Evolutionary conservation across 2,113 vertebrate genomes (phyloP), one percentile per base, ranked within the genome.

Genomic region (Cnemophilus loriae): DNA sequence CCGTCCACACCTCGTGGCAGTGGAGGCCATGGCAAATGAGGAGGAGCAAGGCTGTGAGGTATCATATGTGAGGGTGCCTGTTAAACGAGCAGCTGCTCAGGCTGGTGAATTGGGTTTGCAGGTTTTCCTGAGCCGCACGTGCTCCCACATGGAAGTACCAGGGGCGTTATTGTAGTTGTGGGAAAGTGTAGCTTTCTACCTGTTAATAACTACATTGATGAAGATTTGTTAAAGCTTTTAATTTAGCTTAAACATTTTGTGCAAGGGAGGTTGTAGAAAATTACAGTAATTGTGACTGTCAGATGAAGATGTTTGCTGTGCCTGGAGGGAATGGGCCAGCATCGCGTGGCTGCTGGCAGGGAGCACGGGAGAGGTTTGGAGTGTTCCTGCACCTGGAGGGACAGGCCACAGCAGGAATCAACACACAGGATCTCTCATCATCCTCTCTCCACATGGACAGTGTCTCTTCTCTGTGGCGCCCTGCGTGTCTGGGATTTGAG

Each of bases 231-330:
- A 81, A 95, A 95, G 93, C 93, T 90, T 89, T 86, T 94, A 91
- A 92, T 96, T 90, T 63, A 85, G 78, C 85, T 94, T 96, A 95
- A 96, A 92, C 84, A 80, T 92, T 96, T 95, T 93, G 86, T 81
- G 83, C 2, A 20, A 76, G 76, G 80, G 88, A 90, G 86, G 83
- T 75, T 89, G 90, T 93, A 20, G 86, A 89, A 93, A 94, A 97
- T 96, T 89, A 94, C 88, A 89, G 92, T 92, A 96, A 95, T 96
- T 96, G 80, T 92, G 77, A 3, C 86, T 93, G 93, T 96, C 90
- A 94, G 67, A 65, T 65, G 86, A 90, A 95, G 88, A 84, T 0
- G 1, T 95, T 94, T 90, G 82, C 85, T 86, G 79, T 95, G 93
- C 88, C 92, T 89, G 83, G 75, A 96, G 93, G 95, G 85, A 92